A percentile compares a stretch with the other conserved stretches of the same genome.
Conservation (phyloP, 2,888 invertebrate genomes). For the Amaurobius ferox region DNA sequence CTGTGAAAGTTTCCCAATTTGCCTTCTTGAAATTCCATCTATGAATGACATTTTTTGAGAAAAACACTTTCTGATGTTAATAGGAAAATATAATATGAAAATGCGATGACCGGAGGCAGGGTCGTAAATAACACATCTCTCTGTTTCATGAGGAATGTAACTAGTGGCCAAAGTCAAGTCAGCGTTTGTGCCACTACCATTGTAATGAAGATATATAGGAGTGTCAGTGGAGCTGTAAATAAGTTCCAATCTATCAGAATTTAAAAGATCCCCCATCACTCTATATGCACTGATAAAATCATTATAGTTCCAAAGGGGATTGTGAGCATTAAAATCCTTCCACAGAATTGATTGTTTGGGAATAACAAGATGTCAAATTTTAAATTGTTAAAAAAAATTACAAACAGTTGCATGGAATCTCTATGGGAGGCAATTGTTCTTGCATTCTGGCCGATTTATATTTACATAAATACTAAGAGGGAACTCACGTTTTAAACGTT, state of each 20-base stretch:
- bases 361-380: no score
- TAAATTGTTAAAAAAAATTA: no score
- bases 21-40: not conserved
- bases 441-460: no score
- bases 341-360: no score
- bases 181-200: slow-evolving; percentile 9
- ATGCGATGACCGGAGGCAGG: slow-evolving; percentile 16
- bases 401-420: no score
- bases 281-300: no score
- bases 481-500: no score
- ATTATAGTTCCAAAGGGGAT: no score
- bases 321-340: no score
- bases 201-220: not conserved
- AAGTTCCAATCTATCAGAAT: not conserved
- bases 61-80: not conserved
- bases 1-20: not conserved
- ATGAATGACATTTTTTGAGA: not conserved
- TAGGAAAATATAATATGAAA: not conserved
- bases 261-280: no score
- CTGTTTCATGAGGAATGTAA: not conserved
- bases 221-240: not conserved
- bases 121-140: slow-evolving; percentile 10
- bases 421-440: no score
- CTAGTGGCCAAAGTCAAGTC: not conserved
- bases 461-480: no score